A percentile compares a stretch with the other conserved stretches of the same genome.
These are phyloP conservation scores for Poliocrania exsul DNA, from an alignment of 2,797 vertebrate species.

Conservation along the genomic window DNA sequence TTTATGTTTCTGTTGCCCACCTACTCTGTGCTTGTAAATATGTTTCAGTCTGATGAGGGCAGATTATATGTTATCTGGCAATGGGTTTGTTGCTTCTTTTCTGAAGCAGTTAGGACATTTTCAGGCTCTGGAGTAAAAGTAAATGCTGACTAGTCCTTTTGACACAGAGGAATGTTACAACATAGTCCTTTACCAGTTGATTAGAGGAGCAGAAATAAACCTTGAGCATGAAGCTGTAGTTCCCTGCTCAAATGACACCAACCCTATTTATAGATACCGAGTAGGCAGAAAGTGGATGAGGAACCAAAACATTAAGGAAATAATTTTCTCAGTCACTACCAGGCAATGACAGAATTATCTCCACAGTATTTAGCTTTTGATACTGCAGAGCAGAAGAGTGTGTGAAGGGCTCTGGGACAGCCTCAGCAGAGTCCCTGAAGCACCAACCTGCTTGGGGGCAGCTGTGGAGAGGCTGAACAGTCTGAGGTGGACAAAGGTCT, in stretches of 20 bases:
- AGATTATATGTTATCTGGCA: not conserved
- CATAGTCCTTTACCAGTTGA: conserved; percentile 31
- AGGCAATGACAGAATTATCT: conserved; percentile 67
- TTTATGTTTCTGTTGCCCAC: not conserved
- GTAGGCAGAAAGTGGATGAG: conserved; percentile 31
- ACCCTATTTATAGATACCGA: conserved; percentile 48
- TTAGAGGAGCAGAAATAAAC: conserved; percentile 65
- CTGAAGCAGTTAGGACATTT: not conserved
- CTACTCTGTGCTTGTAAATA: not conserved
- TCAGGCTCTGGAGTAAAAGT: conserved; percentile 26
- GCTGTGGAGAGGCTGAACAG: not conserved
- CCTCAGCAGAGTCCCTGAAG: not conserved
- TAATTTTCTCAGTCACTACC: conserved; percentile 50
- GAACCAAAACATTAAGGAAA: conserved; percentile 62
- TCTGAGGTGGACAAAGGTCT: not conserved
- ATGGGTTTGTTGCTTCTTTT: not conserved
- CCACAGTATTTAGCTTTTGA: conserved; percentile 54
- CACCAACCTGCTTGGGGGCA: not conserved
- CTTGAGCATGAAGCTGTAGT: conserved; percentile 16
- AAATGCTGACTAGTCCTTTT: conserved; percentile 32
- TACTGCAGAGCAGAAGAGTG: conserved; percentile 24
- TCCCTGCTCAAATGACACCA: conserved; percentile 23
- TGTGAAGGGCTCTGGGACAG: conserved; percentile 16
- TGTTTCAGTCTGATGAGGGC: not conserved
- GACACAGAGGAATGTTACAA: conserved; percentile 37